Evolutionary conservation across 2,797 vertebrate species (phyloP), one percentile per base, ranked within the genome.

Genomic region (Alcedo atthis): DNA sequence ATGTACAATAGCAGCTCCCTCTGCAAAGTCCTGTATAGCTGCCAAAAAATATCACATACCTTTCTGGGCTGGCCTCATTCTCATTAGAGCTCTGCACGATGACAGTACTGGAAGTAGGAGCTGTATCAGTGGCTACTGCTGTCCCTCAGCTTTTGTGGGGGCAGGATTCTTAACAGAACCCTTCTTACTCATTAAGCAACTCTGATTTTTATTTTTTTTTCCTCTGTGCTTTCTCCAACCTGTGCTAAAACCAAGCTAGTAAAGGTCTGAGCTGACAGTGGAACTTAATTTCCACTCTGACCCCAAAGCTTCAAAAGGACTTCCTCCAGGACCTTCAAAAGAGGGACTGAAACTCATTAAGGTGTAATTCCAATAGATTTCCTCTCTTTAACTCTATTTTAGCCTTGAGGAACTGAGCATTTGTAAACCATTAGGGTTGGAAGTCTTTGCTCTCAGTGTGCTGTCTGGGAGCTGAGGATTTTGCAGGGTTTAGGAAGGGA

Each of bases 1-100:
- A 45, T 71, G 30, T 74, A 64, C 55, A 77, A 69, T 63, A 78
- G 49, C 66, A 71, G 54, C 77, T 94, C 91, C 89, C 76, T 85
- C 76, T 89, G 69, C 82, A 68, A 57, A 46, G 53, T 70, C 76
- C 73, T 75, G n/a, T 73, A 32, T 66, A 67, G 70, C 75, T 93
- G 80, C 77, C 77, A 91, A 78, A 93, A 51, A 93, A 46, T 71
- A 85, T 92, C 84, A 70, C 51, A 13, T 87, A 85, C 40, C 45
- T 80, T 66, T 85, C 76, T 63, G 91, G 75, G 68, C 75, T 79
- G 70, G n/a, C 59, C 84, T 66, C 21, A 24, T 64, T 48, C 87
- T 59, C 32, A 1, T 55, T 64, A 42, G 32, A 64, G 67, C 46
- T 81, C 62, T 83, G 28, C 35, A 53, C 20, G 25, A 2, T 22